A percentile compares a stretch with the other conserved stretches of the same genome.
These are phyloP conservation scores for Ptilorrhoa leucosticta DNA, from an alignment of 2,113 vertebrate genomes.

Conservation along the genomic window DNA sequence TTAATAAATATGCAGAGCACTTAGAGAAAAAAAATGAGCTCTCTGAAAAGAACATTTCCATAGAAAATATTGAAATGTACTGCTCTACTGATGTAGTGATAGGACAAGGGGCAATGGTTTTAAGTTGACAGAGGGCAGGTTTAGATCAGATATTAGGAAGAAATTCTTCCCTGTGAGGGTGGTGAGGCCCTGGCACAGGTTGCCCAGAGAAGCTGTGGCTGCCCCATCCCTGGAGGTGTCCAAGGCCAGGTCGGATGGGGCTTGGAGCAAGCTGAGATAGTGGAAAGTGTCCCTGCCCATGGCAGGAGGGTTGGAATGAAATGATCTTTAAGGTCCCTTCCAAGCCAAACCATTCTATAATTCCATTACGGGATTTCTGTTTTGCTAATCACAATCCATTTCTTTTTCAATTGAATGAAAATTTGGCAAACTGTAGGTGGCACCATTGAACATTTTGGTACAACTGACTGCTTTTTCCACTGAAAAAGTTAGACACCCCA, in stretches of 20 bases:
- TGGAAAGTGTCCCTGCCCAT: accelerated
- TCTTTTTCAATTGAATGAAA: not conserved
- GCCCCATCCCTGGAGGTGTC: not conserved
- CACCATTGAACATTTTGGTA: not conserved
- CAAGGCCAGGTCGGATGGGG: accelerated
- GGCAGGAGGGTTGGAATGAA: not conserved
- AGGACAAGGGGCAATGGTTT: not conserved
- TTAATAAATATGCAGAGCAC: not conserved
- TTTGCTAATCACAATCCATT: accelerated
- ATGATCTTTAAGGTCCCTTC: not conserved
- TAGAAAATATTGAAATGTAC: not conserved
- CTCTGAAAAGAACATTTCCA: not conserved
- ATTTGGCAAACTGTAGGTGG: not conserved
- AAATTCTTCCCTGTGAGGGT: not conserved
- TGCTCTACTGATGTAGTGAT: not conserved
- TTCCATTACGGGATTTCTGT: not conserved
- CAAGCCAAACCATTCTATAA: not conserved
- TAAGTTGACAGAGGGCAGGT: not conserved
- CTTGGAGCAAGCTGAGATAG: accelerated
- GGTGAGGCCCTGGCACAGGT: accelerated
- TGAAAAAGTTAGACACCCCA: not conserved
- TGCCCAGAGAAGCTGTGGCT: not conserved
- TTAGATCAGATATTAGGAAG: not conserved
- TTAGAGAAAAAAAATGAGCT: accelerated
- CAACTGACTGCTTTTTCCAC: not conserved